A percentile compares a stretch with the other conserved stretches of the same genome.
Evolutionary conservation across 2,797 vertebrate genomes (phyloP).

Genomic region (Champsocephalus gunnari): DNA sequence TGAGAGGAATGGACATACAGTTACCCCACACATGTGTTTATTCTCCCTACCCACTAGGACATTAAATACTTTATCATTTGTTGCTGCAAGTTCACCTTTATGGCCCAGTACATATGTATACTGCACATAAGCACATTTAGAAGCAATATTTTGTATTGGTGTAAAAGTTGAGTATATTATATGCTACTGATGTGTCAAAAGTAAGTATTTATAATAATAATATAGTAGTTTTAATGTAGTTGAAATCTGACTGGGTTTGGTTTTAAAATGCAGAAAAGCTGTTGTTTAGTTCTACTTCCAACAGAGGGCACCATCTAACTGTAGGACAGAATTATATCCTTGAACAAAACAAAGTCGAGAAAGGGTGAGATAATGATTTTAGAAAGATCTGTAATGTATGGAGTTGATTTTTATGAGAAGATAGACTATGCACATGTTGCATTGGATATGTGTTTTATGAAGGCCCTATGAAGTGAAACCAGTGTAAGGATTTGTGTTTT

Average conservation of each 20-base stretch:
- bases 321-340: neutral
- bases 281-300: slow-evolving; percentile 49
- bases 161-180: neutral
- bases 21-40: neutral
- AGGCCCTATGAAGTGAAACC: neutral
- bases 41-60: neutral
- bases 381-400: neutral
- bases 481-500: neutral
- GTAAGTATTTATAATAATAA: neutral
- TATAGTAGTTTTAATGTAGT: neutral
- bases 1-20: neutral
- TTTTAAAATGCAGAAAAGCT: neutral
- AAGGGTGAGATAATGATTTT: neutral
- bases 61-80: neutral
- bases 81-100: neutral
- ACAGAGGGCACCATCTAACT: slow-evolving; percentile 53
- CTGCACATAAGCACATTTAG: neutral
- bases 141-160: too few relatives aligned
- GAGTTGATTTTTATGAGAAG: neutral
- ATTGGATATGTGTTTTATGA: neutral
- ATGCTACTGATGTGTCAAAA: neutral
- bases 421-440: neutral
- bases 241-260: too few relatives aligned
- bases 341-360: neutral
- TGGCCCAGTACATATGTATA: neutral